Evolutionary conservation across 2,797 vertebrate genomes (phyloP), one percentile per base, ranked within the genome.

Genomic region (Hozukius guyotensis): DNA sequence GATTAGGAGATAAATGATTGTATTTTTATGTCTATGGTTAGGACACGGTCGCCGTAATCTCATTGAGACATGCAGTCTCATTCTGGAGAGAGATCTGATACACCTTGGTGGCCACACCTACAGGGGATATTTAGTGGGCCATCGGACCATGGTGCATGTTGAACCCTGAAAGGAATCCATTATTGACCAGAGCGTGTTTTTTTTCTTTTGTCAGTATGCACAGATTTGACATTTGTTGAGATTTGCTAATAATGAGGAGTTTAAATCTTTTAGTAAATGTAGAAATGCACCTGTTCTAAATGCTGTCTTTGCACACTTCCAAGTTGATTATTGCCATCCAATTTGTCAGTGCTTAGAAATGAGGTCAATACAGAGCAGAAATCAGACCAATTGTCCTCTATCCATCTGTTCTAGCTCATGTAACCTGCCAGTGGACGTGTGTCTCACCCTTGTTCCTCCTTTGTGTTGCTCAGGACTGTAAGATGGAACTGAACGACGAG

Each of bases 401-500:
- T 20, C 42, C 34, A 36, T 29, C 0, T 59, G 3, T 25, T 62
- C 7, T 13, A 14, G 22, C 34, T 75, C 49, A 18, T 20, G 56
- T 34, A n/a, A 34, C 6, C 63, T 55, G 29, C 82, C 60, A 55
- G 55, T 20, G 13, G 13, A 31, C 4, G 14, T 10, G 18, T 10
- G 18, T 60, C 73, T 78, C 55, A 42, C 69, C 56, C 22, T 13
- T 56, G 16, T 69, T 77, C 34, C 55, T 32, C 8, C 8, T 38
- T 31, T 82, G 20, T 65, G 24, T 49, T 20, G 11, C 72, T 24
- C 90, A 99, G 98, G 97, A 98, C 89, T 99, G 98, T 78, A 95
- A 97, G 49, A 96, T 97, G 96, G 98, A 99, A 88, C 96, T 99
- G 81, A 99, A 97, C 0, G 98, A 99, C 0, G 98, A 99, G 80